These are phyloP conservation scores for Potamarius usumacintae DNA, from an alignment of 2,113 vertebrate species.

Conservation along the genomic window DNA sequence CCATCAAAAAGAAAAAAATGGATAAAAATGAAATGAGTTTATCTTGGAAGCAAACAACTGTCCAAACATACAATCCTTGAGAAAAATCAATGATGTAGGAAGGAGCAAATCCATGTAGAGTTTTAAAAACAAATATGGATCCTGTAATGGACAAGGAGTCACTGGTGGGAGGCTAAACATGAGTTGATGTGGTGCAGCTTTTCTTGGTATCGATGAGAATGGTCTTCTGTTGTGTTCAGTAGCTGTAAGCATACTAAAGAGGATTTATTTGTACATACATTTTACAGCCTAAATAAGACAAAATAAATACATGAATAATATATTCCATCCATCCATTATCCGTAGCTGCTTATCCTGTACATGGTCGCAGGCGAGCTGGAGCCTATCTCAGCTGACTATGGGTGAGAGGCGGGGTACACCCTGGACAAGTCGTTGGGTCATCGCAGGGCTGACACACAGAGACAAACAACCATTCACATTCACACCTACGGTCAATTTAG, in stretches of 20 bases:
- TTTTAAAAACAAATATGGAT: slow-evolving; percentile 9
- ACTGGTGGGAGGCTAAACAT: neutral
- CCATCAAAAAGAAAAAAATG: neutral
- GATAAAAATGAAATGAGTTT: neutral
- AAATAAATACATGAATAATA: neutral
- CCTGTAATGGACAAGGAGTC: neutral
- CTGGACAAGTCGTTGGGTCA: too few species aligned
- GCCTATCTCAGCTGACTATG: too few species aligned
- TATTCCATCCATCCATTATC: too few species aligned
- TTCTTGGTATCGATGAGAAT: neutral
- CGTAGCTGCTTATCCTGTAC: too few species aligned
- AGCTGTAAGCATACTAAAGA: neutral
- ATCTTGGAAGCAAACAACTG: neutral
- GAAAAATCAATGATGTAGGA: neutral
- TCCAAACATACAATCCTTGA: neutral
- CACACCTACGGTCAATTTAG: too few species aligned
- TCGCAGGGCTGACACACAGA: too few species aligned
- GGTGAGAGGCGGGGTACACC: too few species aligned
- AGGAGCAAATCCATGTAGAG: neutral
- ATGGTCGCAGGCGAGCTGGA: too few species aligned
- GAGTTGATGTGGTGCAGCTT: neutral
- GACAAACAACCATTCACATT: too few species aligned
- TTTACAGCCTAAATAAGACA: neutral
- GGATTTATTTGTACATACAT: neutral
- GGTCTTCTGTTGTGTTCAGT: neutral